Evolutionary conservation across 2,113 vertebrate species (phyloP), one percentile per base, ranked within the genome.

Genomic region (Calidris pugnax): DNA sequence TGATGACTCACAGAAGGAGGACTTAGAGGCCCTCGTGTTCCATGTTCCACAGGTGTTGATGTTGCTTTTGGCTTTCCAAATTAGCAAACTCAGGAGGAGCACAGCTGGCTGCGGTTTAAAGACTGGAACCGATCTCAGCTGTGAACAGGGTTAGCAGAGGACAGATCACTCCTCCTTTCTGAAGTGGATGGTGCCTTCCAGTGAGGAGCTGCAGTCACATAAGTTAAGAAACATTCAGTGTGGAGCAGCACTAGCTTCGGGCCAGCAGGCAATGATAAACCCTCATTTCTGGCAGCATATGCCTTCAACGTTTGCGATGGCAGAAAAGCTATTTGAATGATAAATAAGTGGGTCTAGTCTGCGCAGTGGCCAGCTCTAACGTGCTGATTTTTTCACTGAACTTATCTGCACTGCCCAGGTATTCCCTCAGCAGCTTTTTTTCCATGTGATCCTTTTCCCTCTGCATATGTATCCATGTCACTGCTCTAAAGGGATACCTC

Each of bases 401-500:
- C 19, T 91, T 91, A 90, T 75, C 80, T 74, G n/a, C 60, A 39
- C 56, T 64, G 85, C 60, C 56, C 86, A 92, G 51, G 26, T 50
- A 55, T 56, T 90, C 50, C 73, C 33, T 63, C 3, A 0, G 73
- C 60, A 84, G 76, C 41, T 37, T 71, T 73, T 73, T 19, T 21
- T 3, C 32, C 10, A 1, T 4, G 35, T 21, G 50, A 48, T 78
- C 43, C 11, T 66, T 84, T 87, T 28, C 17, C 41, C 21, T 37
- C 55, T 24, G 51, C 0, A 0, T 15, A 6, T 0, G 0, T 41
- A 59, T 32, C 43, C 37, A 2, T 51, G 28, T 43, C 86, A 30
- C 55, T 3, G 11, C 48, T 86, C 59, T 63, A 56, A 78, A 84
- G 9, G 37, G 21, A 27, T 4, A 14, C 7, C 26, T 43, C 43